Percentiles rank a stretch among this genome's conserved stretches.
These are phyloP conservation scores for Atrichornis clamosus DNA, from an alignment of 2,113 vertebrate species.

Conservation along the genomic window DNA sequence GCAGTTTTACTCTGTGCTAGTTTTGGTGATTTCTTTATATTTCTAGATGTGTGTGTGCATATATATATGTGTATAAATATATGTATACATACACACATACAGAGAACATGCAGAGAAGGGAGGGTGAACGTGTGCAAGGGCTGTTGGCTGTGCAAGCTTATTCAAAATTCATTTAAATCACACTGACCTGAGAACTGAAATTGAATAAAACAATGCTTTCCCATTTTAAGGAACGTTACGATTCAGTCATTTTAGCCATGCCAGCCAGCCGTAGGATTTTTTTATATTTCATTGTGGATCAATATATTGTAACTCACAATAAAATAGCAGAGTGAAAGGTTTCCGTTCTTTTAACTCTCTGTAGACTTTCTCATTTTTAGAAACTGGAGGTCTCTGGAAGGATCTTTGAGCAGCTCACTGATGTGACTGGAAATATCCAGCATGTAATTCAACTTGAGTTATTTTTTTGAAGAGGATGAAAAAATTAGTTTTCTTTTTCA, in stretches of 20 bases:
- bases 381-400: not conserved
- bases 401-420: not conserved
- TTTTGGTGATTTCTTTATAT: not conserved
- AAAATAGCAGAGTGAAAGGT: not conserved
- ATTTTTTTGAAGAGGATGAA: not conserved
- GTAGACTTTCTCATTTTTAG: not conserved
- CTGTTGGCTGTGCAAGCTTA: not conserved
- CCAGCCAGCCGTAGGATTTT: not conserved
- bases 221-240: not conserved
- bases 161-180: not conserved
- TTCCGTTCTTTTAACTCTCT: fast-evolving
- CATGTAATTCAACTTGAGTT: not conserved
- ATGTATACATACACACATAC: not conserved
- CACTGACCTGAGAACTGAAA: not conserved
- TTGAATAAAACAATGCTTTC: fast-evolving
- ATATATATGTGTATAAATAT: too few species aligned
- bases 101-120: not conserved
- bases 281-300: not conserved
- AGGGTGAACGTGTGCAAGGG: not conserved
- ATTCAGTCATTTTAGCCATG: not conserved
- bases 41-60: fast-evolving
- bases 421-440: not conserved
- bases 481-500: not conserved
- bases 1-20: not conserved
- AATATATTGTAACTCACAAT: not conserved